A percentile compares a stretch with the other conserved stretches of the same genome.
phyloP scores from a whole-genome alignment of 2,113 vertebrate species.

The Ardeotis arabs region DNA sequence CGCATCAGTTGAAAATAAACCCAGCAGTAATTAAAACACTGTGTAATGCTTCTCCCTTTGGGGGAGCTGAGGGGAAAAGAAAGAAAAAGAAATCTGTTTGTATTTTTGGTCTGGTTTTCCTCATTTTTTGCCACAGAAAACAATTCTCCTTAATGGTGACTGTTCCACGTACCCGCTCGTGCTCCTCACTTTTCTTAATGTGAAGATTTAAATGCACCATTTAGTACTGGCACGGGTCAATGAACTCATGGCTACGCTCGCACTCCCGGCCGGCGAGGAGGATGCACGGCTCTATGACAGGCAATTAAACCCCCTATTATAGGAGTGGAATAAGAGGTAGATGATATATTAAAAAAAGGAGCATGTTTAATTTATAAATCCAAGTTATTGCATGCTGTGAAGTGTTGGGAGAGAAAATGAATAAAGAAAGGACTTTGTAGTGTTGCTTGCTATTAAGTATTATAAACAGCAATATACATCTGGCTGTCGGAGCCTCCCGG shows the following conservation, averaged over 20 bases:
- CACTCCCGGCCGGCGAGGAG: not conserved
- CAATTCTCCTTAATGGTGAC: slow-evolving; percentile 31
- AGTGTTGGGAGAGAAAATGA: slow-evolving; percentile 30
- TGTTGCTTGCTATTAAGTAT: not conserved
- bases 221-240: not conserved
- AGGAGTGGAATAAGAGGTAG: not conserved
- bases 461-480: not conserved
- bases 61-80: not conserved
- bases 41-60: not conserved
- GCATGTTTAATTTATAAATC: slow-evolving; percentile 57
- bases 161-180: not conserved
- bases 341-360: slow-evolving; percentile 27
- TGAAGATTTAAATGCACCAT: slow-evolving; percentile 45
- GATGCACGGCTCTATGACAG: not conserved
- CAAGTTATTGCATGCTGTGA: slow-evolving; percentile 42
- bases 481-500: not conserved
- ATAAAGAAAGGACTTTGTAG: slow-evolving; percentile 35
- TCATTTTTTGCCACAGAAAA: slow-evolving; percentile 18
- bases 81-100: not conserved
- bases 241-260: not conserved
- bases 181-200: not conserved
- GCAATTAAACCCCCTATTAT: slow-evolving; percentile 58
- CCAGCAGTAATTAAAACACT: slow-evolving; percentile 17
- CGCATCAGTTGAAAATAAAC: not conserved
- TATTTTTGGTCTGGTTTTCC: slow-evolving; percentile 9